Evolutionary conservation across 2,888 invertebrate genomes (phyloP).

Genomic region (Trisateles emortualis): DNA sequence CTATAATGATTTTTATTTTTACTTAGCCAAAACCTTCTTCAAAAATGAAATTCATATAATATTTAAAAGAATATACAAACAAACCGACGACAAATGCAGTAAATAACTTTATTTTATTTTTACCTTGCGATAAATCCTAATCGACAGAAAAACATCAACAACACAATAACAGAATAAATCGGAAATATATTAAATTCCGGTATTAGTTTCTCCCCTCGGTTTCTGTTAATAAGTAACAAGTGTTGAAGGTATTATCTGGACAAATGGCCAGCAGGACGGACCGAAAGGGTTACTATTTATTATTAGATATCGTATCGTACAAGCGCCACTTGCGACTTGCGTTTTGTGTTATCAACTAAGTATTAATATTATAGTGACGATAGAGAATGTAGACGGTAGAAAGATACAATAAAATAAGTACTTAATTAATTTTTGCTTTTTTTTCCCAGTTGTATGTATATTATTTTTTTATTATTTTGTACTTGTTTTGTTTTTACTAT

Average conservation of each 20-base stretch:
- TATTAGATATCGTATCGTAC: conserved; percentile 44
- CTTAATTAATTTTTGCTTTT: no score
- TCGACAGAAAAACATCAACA: background rate
- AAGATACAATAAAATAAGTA: no score
- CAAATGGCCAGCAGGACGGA: conserved; percentile 41
- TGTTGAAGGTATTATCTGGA: conserved; percentile 53
- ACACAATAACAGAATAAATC: conserved; percentile 3
- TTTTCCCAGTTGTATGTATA: no score
- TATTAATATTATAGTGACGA: conserved; percentile 7
- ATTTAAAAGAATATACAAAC: no score
- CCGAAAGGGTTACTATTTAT: conserved; percentile 37
- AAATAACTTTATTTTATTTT: no score
- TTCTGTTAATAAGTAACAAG: conserved; percentile 48
- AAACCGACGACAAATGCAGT: background rate
- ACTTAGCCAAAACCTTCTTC: no score
- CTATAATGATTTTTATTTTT: no score
- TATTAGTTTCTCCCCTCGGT: conserved; percentile 34
- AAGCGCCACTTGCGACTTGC: conserved; percentile 17
- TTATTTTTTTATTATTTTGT: no score
- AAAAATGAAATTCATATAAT: no score
- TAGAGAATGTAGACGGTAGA: background rate
- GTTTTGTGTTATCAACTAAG: conserved; percentile 26
- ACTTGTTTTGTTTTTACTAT: no score
- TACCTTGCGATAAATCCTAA: background rate
- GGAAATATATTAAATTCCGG: conserved; percentile 44